Evolutionary conservation across 2,888 invertebrate species (phyloP), one percentile per base, ranked within the genome.

Genomic region (Dorcus parallelipipedus): DNA sequence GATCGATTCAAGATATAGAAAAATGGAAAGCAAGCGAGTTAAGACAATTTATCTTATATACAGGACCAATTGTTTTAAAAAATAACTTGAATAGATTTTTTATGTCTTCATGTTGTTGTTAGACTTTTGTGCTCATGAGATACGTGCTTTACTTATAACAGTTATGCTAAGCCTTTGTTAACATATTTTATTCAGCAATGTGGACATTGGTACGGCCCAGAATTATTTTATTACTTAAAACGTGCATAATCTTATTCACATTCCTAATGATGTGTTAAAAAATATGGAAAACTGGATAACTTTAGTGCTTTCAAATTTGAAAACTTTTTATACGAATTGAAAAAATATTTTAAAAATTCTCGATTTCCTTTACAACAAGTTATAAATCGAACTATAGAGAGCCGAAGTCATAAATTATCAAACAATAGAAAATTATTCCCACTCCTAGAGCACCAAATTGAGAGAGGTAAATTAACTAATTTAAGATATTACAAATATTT

Each of bases 21-120:
- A 49, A 55, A 17, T 69, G 64, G 61, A 67, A 69, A 59, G 67
- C 65, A 17, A 64, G 65, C 9, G 67, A 67, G 56, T 66, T 63
- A 40, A 52, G 66, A 39, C 42, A 56, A 38, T 64, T 68, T 58
- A 47, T 69, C 39, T 54, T 69, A 9, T 69, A 70, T 39, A 52
- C 53, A 38, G 69, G 67, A 5, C 64, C 64, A 4, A 52, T 70
- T 23, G 65, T 68, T 9, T 60, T 68, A 39, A 56, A 62, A 49
- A 42, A 51, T 23, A 38, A 59, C 43, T 43, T 62, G 17, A 40
- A 43, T 42, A 56, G 53, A 63, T 52, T 63, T 67, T 52, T 50
- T 56, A 14, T 33, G n/a, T 10, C 26, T 60, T n/a, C 57, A 50
- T 47, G n/a, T 49, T 49, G 55, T 47, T 42, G 38, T 55, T 39